Evolutionary conservation across 1,140 invertebrate species (phyloP), one percentile per base, ranked within the genome.

Genomic region (Lethrus apterus): DNA sequence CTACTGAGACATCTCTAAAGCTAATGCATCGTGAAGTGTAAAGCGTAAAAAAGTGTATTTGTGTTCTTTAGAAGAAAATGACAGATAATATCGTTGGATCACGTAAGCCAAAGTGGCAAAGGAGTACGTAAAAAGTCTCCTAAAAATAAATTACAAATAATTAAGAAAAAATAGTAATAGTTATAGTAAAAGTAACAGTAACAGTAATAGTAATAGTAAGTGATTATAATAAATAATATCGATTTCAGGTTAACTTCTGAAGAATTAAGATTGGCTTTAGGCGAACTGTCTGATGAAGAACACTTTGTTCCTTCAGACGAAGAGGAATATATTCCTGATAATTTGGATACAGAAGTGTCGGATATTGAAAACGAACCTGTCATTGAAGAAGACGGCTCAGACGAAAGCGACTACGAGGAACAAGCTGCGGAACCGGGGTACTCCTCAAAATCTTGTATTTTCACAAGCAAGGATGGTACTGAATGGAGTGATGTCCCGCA

Each of bases 281-380:
- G n/a, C n/a, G 24, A 26, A 7, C n/a, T 26, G 24, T 26, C 24
- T 7, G 24, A 26, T 26, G 24, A 26, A 26, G 24, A 26, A 26
- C 24, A 7, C 7, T 7, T 26, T 26, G 5, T 26, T 26, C 24
- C 24, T 26, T 26, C 24, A 26, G 24, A 26, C 24, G 24, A 26
- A 7, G 24, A 26, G 24, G 24, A 26, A 26, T 26, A 26, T 26
- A 26, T 26, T 26, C n/a, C n/a, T 26, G 24, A 26, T 7, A 7
- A 26, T 26, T 26, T 26, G 24, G 24, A n/a, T n/a, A n/a, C n/a
- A n/a, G n/a, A n/a, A n/a, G n/a, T n/a, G n/a, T n/a, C n/a, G n/a
- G n/a, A n/a, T 26, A 26, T 26, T 26, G 24, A 26, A 26, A 26
- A 26, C 24, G 24, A 26, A 26, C 24, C 24, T n/a, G 24, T 26